These are phyloP conservation scores for Hypothenemus hampei DNA, from an alignment of 1,140 invertebrate species.

Conservation along the genomic window DNA sequence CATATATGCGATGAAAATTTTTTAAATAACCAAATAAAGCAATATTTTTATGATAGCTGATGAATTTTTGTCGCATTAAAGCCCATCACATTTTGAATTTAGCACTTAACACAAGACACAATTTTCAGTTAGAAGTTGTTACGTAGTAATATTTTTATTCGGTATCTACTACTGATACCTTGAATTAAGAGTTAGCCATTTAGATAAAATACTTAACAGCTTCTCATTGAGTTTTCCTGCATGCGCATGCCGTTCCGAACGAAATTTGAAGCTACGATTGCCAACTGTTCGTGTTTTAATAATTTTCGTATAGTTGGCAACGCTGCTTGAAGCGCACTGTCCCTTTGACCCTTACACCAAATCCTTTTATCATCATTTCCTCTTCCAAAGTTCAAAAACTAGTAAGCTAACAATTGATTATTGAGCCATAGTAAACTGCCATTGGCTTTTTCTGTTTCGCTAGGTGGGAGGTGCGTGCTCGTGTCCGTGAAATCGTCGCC, in stretches of 20 bases:
- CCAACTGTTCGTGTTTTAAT: too few species aligned
- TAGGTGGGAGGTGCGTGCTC: conserved; percentile 58
- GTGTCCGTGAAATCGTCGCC: conserved; percentile 40
- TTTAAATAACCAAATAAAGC: too few species aligned
- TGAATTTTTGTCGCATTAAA: conserved; percentile 1
- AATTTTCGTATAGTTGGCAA: too few species aligned
- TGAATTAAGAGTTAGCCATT: too few species aligned
- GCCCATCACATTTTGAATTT: conserved; percentile 9
- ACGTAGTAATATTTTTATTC: not conserved
- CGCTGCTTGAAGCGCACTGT: too few species aligned
- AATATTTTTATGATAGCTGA: too few species aligned
- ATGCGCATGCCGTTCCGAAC: too few species aligned
- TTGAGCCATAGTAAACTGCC: conserved; percentile 54
- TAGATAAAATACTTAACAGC: too few species aligned
- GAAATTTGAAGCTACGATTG: too few species aligned
- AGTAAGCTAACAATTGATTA: too few species aligned
- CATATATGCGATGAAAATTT: too few species aligned
- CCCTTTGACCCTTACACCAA: not conserved
- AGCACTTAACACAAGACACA: conserved; percentile 6
- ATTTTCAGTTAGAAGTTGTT: not conserved
- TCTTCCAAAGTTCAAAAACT: not conserved
- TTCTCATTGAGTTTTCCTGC: too few species aligned
- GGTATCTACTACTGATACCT: not conserved
- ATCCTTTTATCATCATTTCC: not conserved
- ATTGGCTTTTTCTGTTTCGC: conserved; percentile 69